phyloP scores from a whole-genome alignment of 2,797 vertebrate genomes.

The Neoniphon sammara region DNA sequence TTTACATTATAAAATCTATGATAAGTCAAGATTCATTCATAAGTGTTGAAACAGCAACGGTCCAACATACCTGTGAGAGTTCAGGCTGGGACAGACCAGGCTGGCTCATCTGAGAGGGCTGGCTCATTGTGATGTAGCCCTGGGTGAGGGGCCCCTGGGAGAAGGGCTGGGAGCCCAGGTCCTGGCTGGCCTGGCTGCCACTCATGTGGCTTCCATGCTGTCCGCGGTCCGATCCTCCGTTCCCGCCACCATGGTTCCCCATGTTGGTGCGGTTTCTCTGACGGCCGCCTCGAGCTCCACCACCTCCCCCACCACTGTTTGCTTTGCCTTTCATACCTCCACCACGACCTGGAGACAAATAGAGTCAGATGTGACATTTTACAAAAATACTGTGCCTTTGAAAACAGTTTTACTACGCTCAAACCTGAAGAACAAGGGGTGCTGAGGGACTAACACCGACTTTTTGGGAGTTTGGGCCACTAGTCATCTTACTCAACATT shows the following conservation, averaged over 20 bases:
- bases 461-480: too few relatives aligned
- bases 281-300: conserved; percentile 85
- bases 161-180: conserved; percentile 94
- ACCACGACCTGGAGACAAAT: conserved; percentile 84
- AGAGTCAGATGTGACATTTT: background rate
- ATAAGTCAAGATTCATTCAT: background rate
- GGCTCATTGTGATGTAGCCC: conserved; percentile 98
- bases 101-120: conserved; percentile 98
- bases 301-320: conserved; percentile 88
- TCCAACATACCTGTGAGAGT: conserved; percentile 89
- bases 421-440: too few relatives aligned
- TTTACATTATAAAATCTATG: conserved; percentile 8
- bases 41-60: too few relatives aligned
- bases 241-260: conserved; percentile 74
- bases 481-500: too few relatives aligned
- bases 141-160: conserved; percentile 96
- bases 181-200: conserved; percentile 92
- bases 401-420: too few relatives aligned
- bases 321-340: conserved; percentile 89
- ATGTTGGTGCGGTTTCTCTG: conserved; percentile 90
- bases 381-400: too few relatives aligned
- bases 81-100: conserved; percentile 96
- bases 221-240: conserved; percentile 74
- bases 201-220: conserved; percentile 83
- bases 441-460: too few relatives aligned